phyloP scores from a whole-genome alignment of 2,113 vertebrate genomes.

The Macrotus californicus region DNA sequence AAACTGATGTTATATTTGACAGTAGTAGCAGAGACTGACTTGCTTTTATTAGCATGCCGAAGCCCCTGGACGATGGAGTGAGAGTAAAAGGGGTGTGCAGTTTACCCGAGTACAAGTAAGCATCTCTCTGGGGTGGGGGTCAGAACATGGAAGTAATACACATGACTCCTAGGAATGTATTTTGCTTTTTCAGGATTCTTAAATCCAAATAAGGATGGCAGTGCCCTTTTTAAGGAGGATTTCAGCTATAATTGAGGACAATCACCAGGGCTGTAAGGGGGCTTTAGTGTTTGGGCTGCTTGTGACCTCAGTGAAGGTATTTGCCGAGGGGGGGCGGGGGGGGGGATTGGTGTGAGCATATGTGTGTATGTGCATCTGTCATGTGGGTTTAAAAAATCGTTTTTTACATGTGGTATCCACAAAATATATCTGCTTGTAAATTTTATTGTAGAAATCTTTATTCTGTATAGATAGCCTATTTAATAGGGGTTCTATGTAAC shows the following conservation, averaged over 20 bases:
- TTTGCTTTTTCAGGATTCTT: slow-evolving; percentile 42
- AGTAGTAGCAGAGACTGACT: slow-evolving; percentile 18
- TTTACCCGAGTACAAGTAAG: not conserved
- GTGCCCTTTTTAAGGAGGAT: slow-evolving; percentile 21
- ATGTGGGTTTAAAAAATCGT: slow-evolving; percentile 48
- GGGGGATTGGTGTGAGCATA: not conserved
- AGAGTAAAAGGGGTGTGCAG: not conserved
- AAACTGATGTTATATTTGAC: slow-evolving; percentile 52
- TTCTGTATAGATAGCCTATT: slow-evolving; percentile 55
- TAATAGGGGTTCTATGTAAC: slow-evolving; percentile 40
- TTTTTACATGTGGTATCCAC: slow-evolving; percentile 68
- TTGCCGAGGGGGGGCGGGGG: not conserved
- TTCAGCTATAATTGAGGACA: slow-evolving; percentile 55
- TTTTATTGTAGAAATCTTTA: slow-evolving; percentile 69
- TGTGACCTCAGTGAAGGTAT: slow-evolving; percentile 42
- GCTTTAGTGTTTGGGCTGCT: slow-evolving; percentile 28
- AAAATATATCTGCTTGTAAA: slow-evolving; percentile 69
- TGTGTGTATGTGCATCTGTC: not conserved
- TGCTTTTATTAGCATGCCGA: not conserved
- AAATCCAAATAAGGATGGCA: not conserved
- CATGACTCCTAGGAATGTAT: slow-evolving; percentile 33
- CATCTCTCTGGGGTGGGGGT: not conserved
- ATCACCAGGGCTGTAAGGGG: slow-evolving; percentile 48
- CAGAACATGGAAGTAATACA: not conserved
- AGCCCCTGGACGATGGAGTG: not conserved